Conservation (phyloP, 64 coral and sea anemone genomes). For the Platygyra sinensis region DNA sequence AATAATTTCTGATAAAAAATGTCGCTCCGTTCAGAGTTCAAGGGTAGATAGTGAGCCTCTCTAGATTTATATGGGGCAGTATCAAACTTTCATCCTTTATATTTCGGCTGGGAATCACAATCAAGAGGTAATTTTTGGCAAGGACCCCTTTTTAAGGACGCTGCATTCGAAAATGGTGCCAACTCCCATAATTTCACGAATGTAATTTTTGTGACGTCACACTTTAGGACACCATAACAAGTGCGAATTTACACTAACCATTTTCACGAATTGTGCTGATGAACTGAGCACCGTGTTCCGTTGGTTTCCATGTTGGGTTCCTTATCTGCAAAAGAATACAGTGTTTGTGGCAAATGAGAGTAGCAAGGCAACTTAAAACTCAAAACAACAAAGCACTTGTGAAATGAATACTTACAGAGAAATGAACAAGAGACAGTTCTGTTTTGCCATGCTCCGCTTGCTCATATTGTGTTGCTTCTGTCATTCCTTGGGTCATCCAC, state of each 20-base stretch:
- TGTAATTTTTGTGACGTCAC: too few relatives aligned
- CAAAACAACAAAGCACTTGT: not conserved
- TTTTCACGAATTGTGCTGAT: slow-evolving; percentile 99
- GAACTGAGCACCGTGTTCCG: slow-evolving; percentile 75
- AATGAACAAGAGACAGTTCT: slow-evolving; percentile 93
- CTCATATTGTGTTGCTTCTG: slow-evolving; percentile 94
- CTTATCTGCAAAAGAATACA: slow-evolving; percentile 63
- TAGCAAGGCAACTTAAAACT: not conserved
- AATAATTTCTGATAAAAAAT: too few relatives aligned
- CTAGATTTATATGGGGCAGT: too few relatives aligned
- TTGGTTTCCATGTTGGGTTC: slow-evolving; percentile 91
- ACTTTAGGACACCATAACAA: too few relatives aligned
- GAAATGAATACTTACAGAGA: slow-evolving; percentile 72
- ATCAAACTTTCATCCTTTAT: too few relatives aligned
- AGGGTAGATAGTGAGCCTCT: too few relatives aligned
- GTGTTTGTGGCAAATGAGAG: not conserved
- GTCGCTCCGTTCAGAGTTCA: too few relatives aligned
- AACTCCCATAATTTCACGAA: too few relatives aligned
- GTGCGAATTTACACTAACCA: slow-evolving; percentile 51
- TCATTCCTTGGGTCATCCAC: slow-evolving; percentile 91
- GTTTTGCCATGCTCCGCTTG: slow-evolving; percentile 99
- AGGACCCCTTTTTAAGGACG: too few relatives aligned
- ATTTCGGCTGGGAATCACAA: too few relatives aligned
- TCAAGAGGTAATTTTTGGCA: too few relatives aligned
- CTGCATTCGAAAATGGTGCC: too few relatives aligned